These are phyloP conservation scores for Athetis lepigone DNA, from an alignment of 2,888 invertebrate genomes.

Conservation along the genomic window DNA sequence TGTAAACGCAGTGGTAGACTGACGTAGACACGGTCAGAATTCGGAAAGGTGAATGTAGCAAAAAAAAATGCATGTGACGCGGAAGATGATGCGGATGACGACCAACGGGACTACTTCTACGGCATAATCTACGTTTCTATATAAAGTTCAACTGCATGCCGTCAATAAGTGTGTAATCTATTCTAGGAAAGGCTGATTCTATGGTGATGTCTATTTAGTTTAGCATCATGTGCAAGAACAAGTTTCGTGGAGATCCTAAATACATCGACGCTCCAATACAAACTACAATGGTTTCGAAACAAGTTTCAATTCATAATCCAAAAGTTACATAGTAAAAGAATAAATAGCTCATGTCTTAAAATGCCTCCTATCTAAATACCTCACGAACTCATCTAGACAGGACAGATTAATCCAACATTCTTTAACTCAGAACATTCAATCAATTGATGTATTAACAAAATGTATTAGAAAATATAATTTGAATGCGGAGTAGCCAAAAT, in stretches of 20 bases:
- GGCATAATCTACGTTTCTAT: too few species aligned
- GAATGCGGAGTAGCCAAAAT: constrained; percentile 85
- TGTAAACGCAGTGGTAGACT: too few species aligned
- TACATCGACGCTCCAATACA: constrained; percentile 4
- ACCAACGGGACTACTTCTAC: too few species aligned
- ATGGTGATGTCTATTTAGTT: too few species aligned
- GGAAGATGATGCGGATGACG: too few species aligned
- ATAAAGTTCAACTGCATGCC: neutral
- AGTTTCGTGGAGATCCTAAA: neutral
- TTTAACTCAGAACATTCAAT: constrained; percentile 65
- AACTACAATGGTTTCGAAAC: constrained; percentile 27
- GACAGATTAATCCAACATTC: constrained; percentile 67
- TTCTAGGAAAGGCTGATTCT: neutral
- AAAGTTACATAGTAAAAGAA: constrained; percentile 33
- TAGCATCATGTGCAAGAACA: neutral
- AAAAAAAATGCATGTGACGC: too few species aligned
- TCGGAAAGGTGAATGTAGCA: too few species aligned
- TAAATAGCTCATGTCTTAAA: constrained; percentile 32
- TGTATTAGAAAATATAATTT: constrained; percentile 69
- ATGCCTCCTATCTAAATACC: constrained; percentile 46
- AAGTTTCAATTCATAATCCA: constrained; percentile 39
- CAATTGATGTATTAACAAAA: constrained; percentile 53
- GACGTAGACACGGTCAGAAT: too few species aligned
- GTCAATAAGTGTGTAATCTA: neutral
- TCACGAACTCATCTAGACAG: constrained; percentile 58